Evolutionary conservation across 1,140 invertebrate genomes (phyloP).

Genomic region (Atta texana): DNA sequence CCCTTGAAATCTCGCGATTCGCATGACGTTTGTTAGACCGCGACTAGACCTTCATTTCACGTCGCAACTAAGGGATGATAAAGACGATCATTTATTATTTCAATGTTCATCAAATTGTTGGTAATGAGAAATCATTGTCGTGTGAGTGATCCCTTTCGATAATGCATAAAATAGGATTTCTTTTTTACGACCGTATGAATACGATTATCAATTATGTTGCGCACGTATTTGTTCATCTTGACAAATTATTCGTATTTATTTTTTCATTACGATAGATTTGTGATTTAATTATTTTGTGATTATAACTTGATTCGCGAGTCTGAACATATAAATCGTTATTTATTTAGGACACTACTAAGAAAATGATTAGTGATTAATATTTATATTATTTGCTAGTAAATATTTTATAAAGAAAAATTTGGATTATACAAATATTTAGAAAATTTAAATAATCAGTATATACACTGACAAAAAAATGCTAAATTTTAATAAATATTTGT

Average conservation of each 20-base stretch:
- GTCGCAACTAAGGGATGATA: neutral
- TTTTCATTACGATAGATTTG: neutral
- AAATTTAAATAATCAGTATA: neutral
- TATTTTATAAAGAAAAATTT: neutral
- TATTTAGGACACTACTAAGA: neutral
- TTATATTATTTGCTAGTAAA: neutral
- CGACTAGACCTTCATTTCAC: constrained; percentile 61
- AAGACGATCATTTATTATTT: constrained; percentile 15
- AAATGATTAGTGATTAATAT: neutral
- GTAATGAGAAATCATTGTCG: neutral
- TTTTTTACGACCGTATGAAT: neutral
- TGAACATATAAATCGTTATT: neutral
- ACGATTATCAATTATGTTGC: neutral
- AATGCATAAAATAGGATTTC: neutral
- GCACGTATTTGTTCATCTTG: neutral
- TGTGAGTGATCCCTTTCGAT: neutral
- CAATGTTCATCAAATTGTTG: neutral
- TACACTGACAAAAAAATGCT: too few species aligned
- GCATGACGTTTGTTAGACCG: constrained; percentile 68
- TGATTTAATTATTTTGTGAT: neutral
- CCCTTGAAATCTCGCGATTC: neutral
- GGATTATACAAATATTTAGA: neutral
- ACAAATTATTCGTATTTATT: neutral
- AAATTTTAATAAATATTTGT: too few species aligned
- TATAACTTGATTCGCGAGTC: neutral